Evolutionary conservation across 2,797 vertebrate genomes (phyloP), one percentile per base, ranked within the genome.

Genomic region (Oreonectes daqikongensis): DNA sequence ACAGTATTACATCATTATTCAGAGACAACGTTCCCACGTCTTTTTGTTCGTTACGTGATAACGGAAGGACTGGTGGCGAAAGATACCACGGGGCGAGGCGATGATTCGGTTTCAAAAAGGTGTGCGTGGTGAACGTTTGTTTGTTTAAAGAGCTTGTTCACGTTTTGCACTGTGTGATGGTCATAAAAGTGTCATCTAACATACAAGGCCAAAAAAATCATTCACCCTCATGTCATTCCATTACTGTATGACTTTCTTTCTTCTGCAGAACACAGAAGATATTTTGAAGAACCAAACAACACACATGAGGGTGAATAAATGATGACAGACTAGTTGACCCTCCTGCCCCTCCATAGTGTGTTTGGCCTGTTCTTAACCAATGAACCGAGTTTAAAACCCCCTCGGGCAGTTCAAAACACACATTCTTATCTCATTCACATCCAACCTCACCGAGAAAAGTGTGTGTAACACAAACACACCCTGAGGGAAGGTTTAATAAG

Each of bases 401-500:
- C 40, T 22, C 14, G 57, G 63, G 63, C 9, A 1, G 3, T 32
- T 75, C 24, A 42, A 69, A 77, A 77, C 48, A 15, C 8, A 14
- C 18, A 69, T 50, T 76, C 55, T 35, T 20, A 77, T 20, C 44
- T 60, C 53, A 38, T 22, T 76, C 38, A 5, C 26, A 60, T 57
- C 32, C n/a, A 46, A 30, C 12, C 42, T 28, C 55, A 69, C 11
- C 1, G 2, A 4, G 12, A 26, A 61, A 60, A 20, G 26, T 59
- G 65, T 60, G 11, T 1, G 2, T 15, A 30, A 77, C 42, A 61
- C 42, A 77, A 77, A 61, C 66, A 61, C 14, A 69, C 52, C 64
- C 73, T n/a, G 64, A 67, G 50, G 73, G 64, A 75, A 46, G 52
- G 20, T 61, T 77, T 61, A 61, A 69, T 38, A 52, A 68, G n/a